Evolutionary conservation across 1,140 invertebrate genomes (phyloP).

Genomic region (Anastatus disparis): DNA sequence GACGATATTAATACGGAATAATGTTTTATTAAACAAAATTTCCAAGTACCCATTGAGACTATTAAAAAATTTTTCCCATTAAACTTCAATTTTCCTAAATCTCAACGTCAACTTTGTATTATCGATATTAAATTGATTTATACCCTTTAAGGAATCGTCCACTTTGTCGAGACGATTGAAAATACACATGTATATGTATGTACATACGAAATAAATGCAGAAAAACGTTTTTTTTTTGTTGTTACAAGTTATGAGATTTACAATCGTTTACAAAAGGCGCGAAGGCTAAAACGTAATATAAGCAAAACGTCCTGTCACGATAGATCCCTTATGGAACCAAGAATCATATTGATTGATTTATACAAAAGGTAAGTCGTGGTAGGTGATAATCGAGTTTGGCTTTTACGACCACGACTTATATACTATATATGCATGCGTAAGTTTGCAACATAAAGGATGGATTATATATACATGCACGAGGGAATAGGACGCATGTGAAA

Average conservation of each 20-base stretch:
- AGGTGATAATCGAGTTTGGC: slow-evolving; percentile 39
- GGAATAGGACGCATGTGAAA: background rate
- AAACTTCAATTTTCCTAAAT: too few relatives aligned
- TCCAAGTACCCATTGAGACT: too few relatives aligned
- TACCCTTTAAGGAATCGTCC: slow-evolving; percentile 31
- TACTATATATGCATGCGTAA: too few relatives aligned
- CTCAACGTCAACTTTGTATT: too few relatives aligned
- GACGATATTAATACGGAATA: too few relatives aligned
- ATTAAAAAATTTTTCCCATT: too few relatives aligned
- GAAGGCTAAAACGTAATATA: background rate
- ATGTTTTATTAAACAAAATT: too few relatives aligned
- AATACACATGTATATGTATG: slow-evolving; percentile 14
- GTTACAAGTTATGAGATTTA: too few relatives aligned
- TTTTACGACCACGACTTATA: slow-evolving; percentile 30
- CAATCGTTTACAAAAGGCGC: too few relatives aligned
- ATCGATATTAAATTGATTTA: slow-evolving; percentile 40
- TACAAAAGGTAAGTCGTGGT: background rate
- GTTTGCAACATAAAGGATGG: too few relatives aligned
- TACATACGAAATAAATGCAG: slow-evolving; percentile 12
- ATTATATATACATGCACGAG: too few relatives aligned
- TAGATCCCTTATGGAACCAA: background rate
- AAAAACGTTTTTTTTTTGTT: too few relatives aligned
- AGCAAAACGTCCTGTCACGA: slow-evolving; percentile 22
- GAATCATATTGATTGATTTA: slow-evolving; percentile 35
- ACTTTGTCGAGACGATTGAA: slow-evolving; percentile 42